Conservation (phyloP, 2,888 invertebrate genomes). For the Metellina segmentata region DNA sequence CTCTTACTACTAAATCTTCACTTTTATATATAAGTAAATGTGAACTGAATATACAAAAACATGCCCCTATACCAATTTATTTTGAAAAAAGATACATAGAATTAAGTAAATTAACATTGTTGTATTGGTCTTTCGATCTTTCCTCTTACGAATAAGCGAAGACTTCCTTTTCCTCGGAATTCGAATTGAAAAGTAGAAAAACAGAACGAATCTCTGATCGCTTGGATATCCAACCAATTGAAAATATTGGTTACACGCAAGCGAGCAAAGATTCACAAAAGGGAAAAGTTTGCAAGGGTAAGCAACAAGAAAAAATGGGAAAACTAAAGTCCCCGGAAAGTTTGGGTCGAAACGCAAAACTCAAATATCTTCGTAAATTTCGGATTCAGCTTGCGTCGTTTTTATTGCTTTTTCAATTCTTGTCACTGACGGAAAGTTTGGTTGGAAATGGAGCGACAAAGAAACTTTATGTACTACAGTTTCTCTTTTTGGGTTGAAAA, state of each 20-base stretch:
- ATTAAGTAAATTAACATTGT: too few relatives aligned
- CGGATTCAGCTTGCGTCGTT: neutral
- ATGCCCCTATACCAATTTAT: too few relatives aligned
- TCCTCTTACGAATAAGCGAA: too few relatives aligned
- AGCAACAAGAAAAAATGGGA: neutral
- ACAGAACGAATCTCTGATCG: neutral
- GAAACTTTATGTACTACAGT: slow-evolving; percentile 15
- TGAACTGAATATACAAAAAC: too few relatives aligned
- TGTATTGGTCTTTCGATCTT: too few relatives aligned
- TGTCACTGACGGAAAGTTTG: slow-evolving; percentile 2
- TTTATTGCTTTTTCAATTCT: slow-evolving; percentile 35
- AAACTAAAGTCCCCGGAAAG: neutral
- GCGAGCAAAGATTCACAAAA: neutral
- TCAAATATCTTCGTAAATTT: slow-evolving; percentile 26
- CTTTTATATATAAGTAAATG: too few relatives aligned
- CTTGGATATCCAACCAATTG: neutral
- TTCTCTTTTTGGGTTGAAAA: slow-evolving; percentile 8
- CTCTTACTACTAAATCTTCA: too few relatives aligned
- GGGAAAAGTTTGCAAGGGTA: neutral
- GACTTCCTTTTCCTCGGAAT: too few relatives aligned
- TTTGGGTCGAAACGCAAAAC: neutral
- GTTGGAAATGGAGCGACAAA: slow-evolving; percentile 30
- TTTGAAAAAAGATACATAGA: too few relatives aligned
- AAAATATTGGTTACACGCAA: neutral
- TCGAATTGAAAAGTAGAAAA: neutral